Base-by-base conservation (phyloP, 2,113 vertebrate species). In the Melanocharis versteri region DNA sequence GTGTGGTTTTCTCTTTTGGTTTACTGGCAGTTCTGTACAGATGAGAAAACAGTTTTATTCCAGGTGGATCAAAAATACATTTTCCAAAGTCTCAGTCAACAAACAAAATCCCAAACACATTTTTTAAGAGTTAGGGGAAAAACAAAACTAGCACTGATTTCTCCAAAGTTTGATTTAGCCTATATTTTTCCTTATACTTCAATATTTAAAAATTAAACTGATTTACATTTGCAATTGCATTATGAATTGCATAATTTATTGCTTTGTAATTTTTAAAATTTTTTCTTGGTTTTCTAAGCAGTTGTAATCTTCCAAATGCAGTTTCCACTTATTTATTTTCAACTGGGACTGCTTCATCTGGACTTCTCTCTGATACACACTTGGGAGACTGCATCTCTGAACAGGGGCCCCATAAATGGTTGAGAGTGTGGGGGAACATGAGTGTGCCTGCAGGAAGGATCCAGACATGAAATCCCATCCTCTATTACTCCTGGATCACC, bases 381-480 rank as follows among this genome's bases (percentile, higher is more conserved):
- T 33, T 0, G 0, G 75, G 60, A 57, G 13, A 3, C 12, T 35
- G 1, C 8, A 14, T 16, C 24, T 37, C 54, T 65, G 28, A 28
- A 23, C 42, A 58, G 53, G 15, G 44, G 44, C 10, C 7, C 11
- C 15, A 39, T 20, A 21, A 65, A 65, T 64, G 6, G 2, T 6
- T 51, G 7, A 27, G 48, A 13, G 7, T 11, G 9, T 26, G 30
- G 31, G 6, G 12, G 18, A 76, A 44, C 9, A 23, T 39, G 33
- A 68, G 39, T 0, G 0, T 3, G 16, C 37, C 81, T 53, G 16
- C 27, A 72, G 64, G 33, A 69, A 44, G 28, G 8, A 12, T 73
- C 22, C 33, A 18, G n/a, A 3, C 30, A 16, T 42, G 51, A 66
- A 91, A 79, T 54, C 42, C 15, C 64, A 66, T 66, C 69, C 73